Percentiles rank a stretch among this genome's conserved stretches.
Conservation (phyloP, 2,888 invertebrate species). For the Dione vanillae region DNA sequence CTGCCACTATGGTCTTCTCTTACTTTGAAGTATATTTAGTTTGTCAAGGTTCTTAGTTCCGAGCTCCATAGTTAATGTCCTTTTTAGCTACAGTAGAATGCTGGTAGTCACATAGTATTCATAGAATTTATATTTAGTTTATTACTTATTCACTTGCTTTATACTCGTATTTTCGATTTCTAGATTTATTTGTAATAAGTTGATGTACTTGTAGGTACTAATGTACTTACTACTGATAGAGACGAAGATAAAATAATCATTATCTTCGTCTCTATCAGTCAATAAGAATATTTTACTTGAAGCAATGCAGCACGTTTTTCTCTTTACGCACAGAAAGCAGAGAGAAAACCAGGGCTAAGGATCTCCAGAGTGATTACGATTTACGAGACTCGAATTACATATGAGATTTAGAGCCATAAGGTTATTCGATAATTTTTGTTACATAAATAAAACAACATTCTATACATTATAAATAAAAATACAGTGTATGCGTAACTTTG, state of each 20-base stretch:
- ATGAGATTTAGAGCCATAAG: conserved; percentile 49
- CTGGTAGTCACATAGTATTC: background rate
- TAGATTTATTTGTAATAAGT: too few species aligned
- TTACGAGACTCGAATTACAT: conserved; percentile 56
- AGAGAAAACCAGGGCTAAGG: too few species aligned
- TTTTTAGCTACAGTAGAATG: conserved; percentile 17
- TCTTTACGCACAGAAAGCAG: too few species aligned
- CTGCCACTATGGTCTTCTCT: conserved; percentile 17
- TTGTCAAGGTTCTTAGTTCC: conserved; percentile 26
- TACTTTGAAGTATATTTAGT: conserved; percentile 25
- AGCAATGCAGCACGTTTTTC: too few species aligned
- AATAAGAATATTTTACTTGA: too few species aligned
- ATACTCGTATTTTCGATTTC: background rate
- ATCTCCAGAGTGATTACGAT: conserved; percentile 54
- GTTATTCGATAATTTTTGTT: conserved; percentile 60
- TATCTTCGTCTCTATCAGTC: too few species aligned
- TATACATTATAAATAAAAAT: background rate
- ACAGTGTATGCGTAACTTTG: background rate
- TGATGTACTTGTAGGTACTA: too few species aligned
- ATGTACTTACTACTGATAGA: too few species aligned
- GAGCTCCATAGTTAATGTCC: conserved; percentile 23
- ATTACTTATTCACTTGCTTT: conserved; percentile 1
- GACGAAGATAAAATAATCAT: too few species aligned
- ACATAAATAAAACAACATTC: conserved; percentile 54
- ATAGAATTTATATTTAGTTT: background rate